A percentile compares a stretch with the other conserved stretches of the same genome.
phyloP scores from a whole-genome alignment of 2,113 vertebrate genomes.

The Pandion haliaetus region DNA sequence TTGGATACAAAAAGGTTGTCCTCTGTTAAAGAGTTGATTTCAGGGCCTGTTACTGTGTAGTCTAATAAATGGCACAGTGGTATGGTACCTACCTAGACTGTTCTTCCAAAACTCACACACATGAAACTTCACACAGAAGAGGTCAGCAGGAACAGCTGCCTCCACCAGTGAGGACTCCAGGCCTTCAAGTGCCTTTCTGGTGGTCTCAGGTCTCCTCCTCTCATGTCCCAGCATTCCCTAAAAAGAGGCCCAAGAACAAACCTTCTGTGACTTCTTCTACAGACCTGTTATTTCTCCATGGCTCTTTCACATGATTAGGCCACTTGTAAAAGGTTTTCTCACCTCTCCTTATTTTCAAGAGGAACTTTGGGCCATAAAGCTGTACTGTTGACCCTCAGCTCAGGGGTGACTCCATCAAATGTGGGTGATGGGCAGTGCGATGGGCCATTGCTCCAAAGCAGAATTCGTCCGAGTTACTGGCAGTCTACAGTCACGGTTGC shows the following conservation, averaged over 20 bases:
- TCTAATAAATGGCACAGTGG: not conserved
- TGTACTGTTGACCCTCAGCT: not conserved
- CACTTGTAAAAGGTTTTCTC: not conserved
- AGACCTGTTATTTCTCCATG: not conserved
- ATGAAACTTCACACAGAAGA: not conserved
- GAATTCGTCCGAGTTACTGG: not conserved
- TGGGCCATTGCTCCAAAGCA: not conserved
- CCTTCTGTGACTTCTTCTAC: not conserved
- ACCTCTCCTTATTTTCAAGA: not conserved
- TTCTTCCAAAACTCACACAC: not conserved
- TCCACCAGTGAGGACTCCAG: not conserved
- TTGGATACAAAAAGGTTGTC: not conserved
- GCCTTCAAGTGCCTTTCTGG: not conserved
- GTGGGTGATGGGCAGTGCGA: not conserved
- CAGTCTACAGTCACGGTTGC: not conserved
- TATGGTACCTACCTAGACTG: not conserved
- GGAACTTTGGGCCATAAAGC: not conserved
- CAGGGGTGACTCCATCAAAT: not conserved
- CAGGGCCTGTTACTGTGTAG: not conserved
- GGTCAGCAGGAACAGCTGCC: not conserved
- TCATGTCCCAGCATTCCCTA: not conserved
- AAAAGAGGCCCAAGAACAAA: not conserved
- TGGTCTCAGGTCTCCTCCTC: not conserved
- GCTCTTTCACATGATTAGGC: not conserved
- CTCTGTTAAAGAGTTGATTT: fast-evolving